Evolutionary conservation across 2,113 vertebrate genomes (phyloP), one percentile per base, ranked within the genome.

Genomic region (Pseudonaja textilis): DNA sequence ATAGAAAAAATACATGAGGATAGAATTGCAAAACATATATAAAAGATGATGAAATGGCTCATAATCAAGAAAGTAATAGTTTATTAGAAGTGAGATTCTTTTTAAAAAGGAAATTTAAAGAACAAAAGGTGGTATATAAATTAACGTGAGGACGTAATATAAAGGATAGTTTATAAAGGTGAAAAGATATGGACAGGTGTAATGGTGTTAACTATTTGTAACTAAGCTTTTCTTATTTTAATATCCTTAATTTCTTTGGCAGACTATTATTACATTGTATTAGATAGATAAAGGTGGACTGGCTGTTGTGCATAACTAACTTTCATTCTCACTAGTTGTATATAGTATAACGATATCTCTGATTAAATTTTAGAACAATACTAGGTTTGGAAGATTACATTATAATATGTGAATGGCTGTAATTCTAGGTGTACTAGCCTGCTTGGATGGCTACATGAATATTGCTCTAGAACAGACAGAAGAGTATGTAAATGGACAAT

Each of bases 391-490:
- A 93, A 59, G 61, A 93, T 94, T 5, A 88, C 12, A 85, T 94
- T 64, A 56, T 96, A 55, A 92, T n/a, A 86, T 85, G 85, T 45
- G 26, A 0, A 18, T 29, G 42, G 85, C 64, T 94, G 90, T 92
- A 52, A 91, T 95, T 96, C 4, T 95, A 99, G 99, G 99, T 96
- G 99, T 99, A 90, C 97, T 99, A 95, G 99, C 99, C 92, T 99
- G 99, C 94, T 96, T 99, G 96, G 99, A 99, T 96, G 99, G 99
- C 9, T 99, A 99, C 96, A 99, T 99, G 99, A 99, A 99, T 93
- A 99, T 99, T 91, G 99, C 99, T 90, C 98, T 99, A 94, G 99
- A 99, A 95, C 99, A 99, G 97, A 99, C 99, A 0, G 99, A 99
- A 95, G 99, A 99, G 92, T 99, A 99, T 90, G 99, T 99, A 55